Base-by-base conservation (phyloP, 2,888 invertebrate species). In the Nomada ferruginata region DNA sequence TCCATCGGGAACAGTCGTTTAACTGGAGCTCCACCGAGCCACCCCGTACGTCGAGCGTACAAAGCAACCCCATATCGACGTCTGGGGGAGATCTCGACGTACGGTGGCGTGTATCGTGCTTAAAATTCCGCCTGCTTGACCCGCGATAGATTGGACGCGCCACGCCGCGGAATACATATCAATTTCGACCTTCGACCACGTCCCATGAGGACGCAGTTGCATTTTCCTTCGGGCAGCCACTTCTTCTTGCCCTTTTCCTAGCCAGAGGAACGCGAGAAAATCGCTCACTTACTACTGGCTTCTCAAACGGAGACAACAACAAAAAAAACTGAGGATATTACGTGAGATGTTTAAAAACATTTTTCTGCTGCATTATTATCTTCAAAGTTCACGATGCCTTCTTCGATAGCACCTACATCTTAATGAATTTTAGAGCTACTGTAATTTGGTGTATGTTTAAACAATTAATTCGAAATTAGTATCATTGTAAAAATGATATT, bases 111-210 rank as follows among this genome's bases (percentile, higher is more conserved):
- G 82, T 85, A 92, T 90, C 92, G 90, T 91, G 91, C 91, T 93
- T 93, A 93, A 93, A 93, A 93, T 93, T 93, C 93, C 90, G 93
- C 90, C 89, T 91, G 93, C 93, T 93, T 94, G 93, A 94, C 93
- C 93, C 91, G 88, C 92, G 92, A 92, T 93, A 93, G 93, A 93
- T 93, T 93, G 93, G 92, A 92, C 91, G 89, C 89, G 86, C 89
- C 86, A 84, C 87, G 89, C 89, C 91, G 87, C 88, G 92, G 92
- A 93, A 93, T 93, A 93, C 93, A 93, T 93, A 93, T 93, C 93
- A 93, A 93, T 93, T 93, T 92, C 87, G 88, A 87, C 88, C 69
- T 79, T 79, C 78, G 80, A 36, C 60, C 61, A 77, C 52, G 50
- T 84, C 87, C 83, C 88, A 71, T 23, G 87, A 84, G 87, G 77